Percentiles rank a stretch among this genome's conserved stretches.
Conservation (phyloP, 1,140 invertebrate genomes). For the Polypedilum vanderplanki region DNA sequence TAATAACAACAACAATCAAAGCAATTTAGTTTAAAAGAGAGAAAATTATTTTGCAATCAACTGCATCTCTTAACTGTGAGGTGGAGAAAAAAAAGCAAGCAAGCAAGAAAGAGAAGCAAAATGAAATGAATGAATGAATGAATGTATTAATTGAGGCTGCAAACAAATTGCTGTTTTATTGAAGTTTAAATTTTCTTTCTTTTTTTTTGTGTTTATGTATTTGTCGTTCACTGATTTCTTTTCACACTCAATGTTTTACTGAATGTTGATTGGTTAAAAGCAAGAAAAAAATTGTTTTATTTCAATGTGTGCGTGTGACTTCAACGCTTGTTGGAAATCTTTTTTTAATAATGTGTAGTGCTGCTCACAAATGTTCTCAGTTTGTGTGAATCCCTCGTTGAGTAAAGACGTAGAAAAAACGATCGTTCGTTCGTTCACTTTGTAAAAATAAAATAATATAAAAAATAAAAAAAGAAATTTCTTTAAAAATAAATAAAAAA, state of each 20-base stretch:
- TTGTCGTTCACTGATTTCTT: slow-evolving; percentile 3
- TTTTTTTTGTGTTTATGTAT: slow-evolving; percentile 19
- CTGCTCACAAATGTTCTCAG: slow-evolving; percentile 7
- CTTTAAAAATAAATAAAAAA: background rate
- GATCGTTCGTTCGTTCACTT: background rate
- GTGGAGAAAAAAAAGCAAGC: background rate
- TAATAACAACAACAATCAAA: no score
- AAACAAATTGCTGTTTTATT: slow-evolving; percentile 19
- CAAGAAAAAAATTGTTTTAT: background rate
- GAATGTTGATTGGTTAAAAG: background rate
- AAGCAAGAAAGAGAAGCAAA: background rate
- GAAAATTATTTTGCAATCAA: slow-evolving; percentile 19
- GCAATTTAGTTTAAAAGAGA: background rate
- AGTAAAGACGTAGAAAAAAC: slow-evolving; percentile 4
- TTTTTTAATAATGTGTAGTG: background rate
- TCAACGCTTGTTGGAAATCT: background rate
- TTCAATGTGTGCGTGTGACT: background rate
- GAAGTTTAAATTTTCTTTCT: background rate
- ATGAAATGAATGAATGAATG: background rate
- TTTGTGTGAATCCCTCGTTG: background rate
- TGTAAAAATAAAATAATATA: background rate
- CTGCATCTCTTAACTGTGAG: background rate
- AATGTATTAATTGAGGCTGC: slow-evolving; percentile 17
- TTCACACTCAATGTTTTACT: background rate
- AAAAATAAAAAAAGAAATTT: background rate